phyloP scores from a whole-genome alignment of 2,113 vertebrate species.

The Acrocephalus kingi region DNA sequence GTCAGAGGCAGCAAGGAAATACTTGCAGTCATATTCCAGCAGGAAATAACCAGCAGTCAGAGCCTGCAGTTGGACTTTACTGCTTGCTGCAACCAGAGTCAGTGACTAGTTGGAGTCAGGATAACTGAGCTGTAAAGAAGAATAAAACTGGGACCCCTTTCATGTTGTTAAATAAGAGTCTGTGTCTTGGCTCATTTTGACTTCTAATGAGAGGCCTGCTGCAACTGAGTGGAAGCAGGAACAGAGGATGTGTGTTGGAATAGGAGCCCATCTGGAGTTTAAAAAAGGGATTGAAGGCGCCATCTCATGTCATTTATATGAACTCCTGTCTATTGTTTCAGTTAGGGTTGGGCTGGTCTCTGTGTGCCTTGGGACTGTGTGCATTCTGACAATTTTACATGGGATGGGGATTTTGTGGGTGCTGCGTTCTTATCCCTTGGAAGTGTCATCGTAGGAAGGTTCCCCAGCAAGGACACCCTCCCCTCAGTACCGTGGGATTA shows the following conservation, averaged over 20 bases:
- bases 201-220: not conserved
- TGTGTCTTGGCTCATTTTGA: not conserved
- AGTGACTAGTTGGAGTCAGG: not conserved
- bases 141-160: not conserved
- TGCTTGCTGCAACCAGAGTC: not conserved
- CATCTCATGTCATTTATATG: not conserved
- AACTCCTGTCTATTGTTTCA: not conserved
- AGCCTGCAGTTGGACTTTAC: not conserved
- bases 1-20: not conserved
- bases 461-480: not conserved
- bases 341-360: not conserved
- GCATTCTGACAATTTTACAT: not conserved
- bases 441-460: not conserved
- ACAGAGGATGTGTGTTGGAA: not conserved
- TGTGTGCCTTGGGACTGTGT: not conserved
- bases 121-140: not conserved
- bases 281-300: not conserved
- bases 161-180: not conserved
- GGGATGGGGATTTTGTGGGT: not conserved
- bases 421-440: not conserved
- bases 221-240: not conserved
- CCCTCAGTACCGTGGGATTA: accelerated
- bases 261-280: not conserved
- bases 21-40: not conserved
- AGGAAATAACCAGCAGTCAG: not conserved